Evolutionary conservation across 1,140 invertebrate species (phyloP), one percentile per base, ranked within the genome.

Genomic region (Vanessa atalanta): DNA sequence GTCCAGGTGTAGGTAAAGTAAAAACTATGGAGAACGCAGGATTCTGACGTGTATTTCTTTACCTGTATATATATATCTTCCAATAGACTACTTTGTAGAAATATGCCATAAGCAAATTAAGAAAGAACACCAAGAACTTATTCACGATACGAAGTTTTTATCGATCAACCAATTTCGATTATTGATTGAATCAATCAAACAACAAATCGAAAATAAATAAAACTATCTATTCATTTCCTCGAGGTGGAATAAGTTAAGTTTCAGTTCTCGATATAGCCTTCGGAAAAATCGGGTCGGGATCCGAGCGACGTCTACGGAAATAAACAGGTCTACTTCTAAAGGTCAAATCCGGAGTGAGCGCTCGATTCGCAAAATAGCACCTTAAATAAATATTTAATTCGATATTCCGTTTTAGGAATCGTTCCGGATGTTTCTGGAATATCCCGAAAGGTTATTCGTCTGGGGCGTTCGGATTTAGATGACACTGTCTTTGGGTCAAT

Each of bases 371-470:
- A 37, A 70, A 75, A 75, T 69, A 70, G 73, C 65, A 70, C 60
- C 63, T 57, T 37, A 26, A 12, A 70, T 75, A 75, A 70, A 75
- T 75, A 65, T 75, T 70, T 65, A 70, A 70, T 75, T 70, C 67
- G 12, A 47, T 70, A 75, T 75, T 70, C 66, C 16, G n/a, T 75
- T 75, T 75, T 68, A 75, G 67, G 51, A 50, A 67, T 50, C 23
- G 64, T 66, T 72, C 47, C 57, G 26, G 65, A 16, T 63, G 55
- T 60, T 63, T 75, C 20, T 48, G 26, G 43, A 65, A 75, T 64
- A 65, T 64, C 65, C 63, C 57, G 43, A 51, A 69, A 48, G 60
- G 66, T 69, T 51, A 48, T 15, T 31, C 69, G 53, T 26, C 50
- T 75, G 57, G 51, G 47, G 47, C 47, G 43, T 37, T 47, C 65